Conservation (phyloP, 2,113 vertebrate genomes). For the Heterochromis multidens region DNA sequence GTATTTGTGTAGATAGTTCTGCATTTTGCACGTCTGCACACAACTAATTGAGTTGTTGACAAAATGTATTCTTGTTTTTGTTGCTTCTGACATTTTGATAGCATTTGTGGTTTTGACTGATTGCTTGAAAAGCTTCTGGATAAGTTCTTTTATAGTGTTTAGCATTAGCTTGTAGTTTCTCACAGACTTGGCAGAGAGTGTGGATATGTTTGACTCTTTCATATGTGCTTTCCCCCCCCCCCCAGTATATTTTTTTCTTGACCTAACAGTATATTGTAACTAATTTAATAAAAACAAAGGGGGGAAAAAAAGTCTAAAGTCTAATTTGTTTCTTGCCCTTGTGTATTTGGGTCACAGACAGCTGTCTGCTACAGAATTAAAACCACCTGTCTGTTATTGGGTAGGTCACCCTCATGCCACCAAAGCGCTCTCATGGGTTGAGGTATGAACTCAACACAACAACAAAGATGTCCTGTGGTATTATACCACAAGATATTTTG, state of each 20-base stretch:
- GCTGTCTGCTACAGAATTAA: neutral
- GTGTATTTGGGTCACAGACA: neutral
- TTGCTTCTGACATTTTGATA: neutral
- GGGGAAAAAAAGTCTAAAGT: neutral
- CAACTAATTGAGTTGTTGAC: neutral
- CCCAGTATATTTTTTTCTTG: neutral
- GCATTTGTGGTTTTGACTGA: neutral
- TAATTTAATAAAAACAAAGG: conserved; percentile 38
- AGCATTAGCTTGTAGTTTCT: neutral
- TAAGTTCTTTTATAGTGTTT: conserved; percentile 1
- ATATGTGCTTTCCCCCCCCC: conserved; percentile 5
- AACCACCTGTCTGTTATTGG: too few species aligned
- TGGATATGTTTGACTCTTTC: neutral
- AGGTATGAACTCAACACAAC: neutral
- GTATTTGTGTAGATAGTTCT: neutral
- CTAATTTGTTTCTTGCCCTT: neutral
- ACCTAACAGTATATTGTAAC: conserved; percentile 3
- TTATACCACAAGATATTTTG: neutral
- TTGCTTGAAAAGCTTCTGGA: neutral
- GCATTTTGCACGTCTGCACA: neutral
- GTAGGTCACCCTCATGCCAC: neutral
- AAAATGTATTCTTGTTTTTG: conserved; percentile 7
- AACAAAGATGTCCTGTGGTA: neutral
- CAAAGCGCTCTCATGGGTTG: neutral
- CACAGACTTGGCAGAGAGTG: neutral